Conservation (phyloP, 2,888 invertebrate genomes). For the Smittia aterrima region DNA sequence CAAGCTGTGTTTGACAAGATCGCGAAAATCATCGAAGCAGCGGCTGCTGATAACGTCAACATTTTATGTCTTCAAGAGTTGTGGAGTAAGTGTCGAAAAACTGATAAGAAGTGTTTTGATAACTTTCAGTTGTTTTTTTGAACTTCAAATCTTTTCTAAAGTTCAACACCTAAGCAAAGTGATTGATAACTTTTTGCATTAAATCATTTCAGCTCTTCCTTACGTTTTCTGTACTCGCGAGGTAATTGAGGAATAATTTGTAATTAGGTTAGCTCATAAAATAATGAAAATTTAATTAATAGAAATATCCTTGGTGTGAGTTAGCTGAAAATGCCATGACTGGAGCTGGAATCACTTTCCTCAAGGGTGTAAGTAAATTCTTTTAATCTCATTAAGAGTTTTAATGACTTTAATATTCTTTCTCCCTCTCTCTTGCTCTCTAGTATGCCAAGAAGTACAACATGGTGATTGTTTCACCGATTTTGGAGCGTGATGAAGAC, state of each 20-base stretch:
- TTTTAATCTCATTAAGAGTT: neutral
- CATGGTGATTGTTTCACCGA: slow-evolving; percentile 93
- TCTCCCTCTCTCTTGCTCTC: too few relatives aligned
- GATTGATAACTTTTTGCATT: neutral
- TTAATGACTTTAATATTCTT: slow-evolving; percentile 64
- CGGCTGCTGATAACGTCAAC: slow-evolving; percentile 76
- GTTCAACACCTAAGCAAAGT: neutral
- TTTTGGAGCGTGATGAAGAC: slow-evolving; percentile 81
- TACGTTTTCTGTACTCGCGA: slow-evolving; percentile 92
- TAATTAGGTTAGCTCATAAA: too few relatives aligned
- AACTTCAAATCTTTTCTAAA: neutral
- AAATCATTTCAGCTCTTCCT: slow-evolving; percentile 75
- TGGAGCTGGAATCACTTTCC: slow-evolving; percentile 79
- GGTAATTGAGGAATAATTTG: slow-evolving; percentile 12
- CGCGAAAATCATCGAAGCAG: slow-evolving; percentile 68
- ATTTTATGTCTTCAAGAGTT: slow-evolving; percentile 94
- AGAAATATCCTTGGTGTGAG: slow-evolving; percentile 87
- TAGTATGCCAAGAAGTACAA: slow-evolving; percentile 75
- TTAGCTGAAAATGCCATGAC: slow-evolving; percentile 85
- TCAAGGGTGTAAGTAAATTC: slow-evolving; percentile 60
- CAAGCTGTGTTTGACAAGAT: slow-evolving; percentile 75
- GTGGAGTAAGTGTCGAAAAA: slow-evolving; percentile 70
- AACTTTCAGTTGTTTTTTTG: neutral
- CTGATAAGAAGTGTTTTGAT: neutral
- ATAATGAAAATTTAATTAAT: slow-evolving; percentile 43